Evolutionary conservation across 2,797 vertebrate genomes (phyloP).

Genomic region (Phataginus tetradactyla): DNA sequence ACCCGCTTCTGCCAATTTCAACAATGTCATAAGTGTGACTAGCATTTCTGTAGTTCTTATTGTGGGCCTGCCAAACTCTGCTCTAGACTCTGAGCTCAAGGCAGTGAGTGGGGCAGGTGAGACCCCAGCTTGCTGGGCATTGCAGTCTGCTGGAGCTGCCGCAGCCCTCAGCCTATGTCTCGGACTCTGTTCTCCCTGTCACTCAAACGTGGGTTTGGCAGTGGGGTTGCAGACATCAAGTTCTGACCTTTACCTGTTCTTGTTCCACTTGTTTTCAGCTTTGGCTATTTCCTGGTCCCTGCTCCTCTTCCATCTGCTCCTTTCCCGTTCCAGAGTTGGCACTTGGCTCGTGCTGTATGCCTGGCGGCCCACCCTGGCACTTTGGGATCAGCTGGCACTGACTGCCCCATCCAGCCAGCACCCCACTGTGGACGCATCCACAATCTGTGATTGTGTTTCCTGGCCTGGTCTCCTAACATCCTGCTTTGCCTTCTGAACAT

Average conservation of each 20-base stretch:
- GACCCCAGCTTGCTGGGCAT: neutral
- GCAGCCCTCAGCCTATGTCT: neutral
- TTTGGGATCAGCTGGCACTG: neutral
- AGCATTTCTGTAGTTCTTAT: neutral
- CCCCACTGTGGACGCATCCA: neutral
- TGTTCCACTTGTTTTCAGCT: neutral
- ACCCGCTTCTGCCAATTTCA: neutral
- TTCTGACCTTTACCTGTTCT: neutral
- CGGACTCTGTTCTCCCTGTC: neutral
- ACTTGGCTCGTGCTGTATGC: neutral
- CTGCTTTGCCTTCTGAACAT: neutral
- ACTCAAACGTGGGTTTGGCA: neutral
- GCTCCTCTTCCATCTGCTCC: neutral
- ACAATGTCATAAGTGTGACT: neutral
- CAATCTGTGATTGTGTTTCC: neutral
- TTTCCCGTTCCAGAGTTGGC: neutral
- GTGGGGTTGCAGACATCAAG: neutral
- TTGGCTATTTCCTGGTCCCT: neutral
- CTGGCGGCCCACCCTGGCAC: conserved; percentile 17
- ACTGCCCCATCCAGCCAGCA: neutral
- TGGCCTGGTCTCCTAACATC: neutral
- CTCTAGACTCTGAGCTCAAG: neutral
- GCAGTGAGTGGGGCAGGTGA: neutral
- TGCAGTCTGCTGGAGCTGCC: neutral
- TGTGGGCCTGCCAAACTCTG: neutral